Evolutionary conservation across 2,113 vertebrate genomes (phyloP).

Genomic region (chimpanzee (Pan troglodytes)): NHGRI_mPanTro3-v2.1_pri NC_072412.2:30915501-30916000

Average conservation of each 20-base stretch:
- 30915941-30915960: neutral
- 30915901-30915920: neutral
- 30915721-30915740: neutral
- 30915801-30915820: neutral
- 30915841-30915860: neutral
- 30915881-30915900: neutral
- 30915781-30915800: slow-evolving; percentile 15
- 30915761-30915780: neutral
- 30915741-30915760: neutral
- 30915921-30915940: neutral
- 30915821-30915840: neutral
- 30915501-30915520: too few species aligned
- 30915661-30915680: neutral
- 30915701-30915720: neutral
- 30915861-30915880: neutral
- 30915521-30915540: too few species aligned
- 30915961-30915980: slow-evolving; percentile 17
- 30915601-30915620: too few species aligned
- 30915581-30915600: too few species aligned
- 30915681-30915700: neutral
- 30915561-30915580: too few species aligned
- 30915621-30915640: too few species aligned
- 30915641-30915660: too few species aligned
- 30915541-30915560: too few species aligned
- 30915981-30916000: neutral